phyloP scores from a whole-genome alignment of 1,140 invertebrate genomes.

The Zaprionus capensis region DNA sequence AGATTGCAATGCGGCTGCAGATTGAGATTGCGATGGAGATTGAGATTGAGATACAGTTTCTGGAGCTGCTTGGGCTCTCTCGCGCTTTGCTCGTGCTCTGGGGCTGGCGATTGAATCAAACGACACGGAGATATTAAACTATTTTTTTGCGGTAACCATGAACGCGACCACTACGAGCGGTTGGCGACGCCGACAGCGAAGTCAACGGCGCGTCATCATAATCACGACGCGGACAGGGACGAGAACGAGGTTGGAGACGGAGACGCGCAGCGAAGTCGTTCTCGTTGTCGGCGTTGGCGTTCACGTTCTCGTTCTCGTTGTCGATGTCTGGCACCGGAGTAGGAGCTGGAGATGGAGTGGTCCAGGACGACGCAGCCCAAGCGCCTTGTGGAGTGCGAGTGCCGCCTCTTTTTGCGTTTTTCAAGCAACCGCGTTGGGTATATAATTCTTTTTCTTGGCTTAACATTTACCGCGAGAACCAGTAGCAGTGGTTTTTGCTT shows the following conservation, averaged over 20 bases:
- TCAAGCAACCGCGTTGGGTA: constrained; percentile 48
- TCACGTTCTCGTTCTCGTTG: constrained; percentile 1
- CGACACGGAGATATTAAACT: constrained; percentile 84
- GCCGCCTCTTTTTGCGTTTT: constrained; percentile 51
- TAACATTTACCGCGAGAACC: constrained; percentile 84
- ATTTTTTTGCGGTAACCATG: constrained; percentile 84
- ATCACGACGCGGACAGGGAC: constrained; percentile 57
- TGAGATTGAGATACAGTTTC: background rate
- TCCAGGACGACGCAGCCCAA: constrained; percentile 18
- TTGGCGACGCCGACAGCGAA: constrained; percentile 63
- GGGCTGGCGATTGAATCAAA: constrained; percentile 83
- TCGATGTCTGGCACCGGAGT: background rate
- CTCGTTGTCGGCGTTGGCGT: background rate
- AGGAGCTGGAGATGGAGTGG: background rate
- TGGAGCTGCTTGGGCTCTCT: background rate
- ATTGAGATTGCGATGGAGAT: constrained; percentile 1
- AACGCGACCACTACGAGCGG: constrained; percentile 83
- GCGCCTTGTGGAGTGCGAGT: constrained; percentile 36
- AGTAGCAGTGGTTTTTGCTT: constrained; percentile 84
- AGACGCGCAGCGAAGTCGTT: constrained; percentile 30
- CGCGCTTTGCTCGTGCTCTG: background rate
- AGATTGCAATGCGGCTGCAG: background rate
- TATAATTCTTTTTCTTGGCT: constrained; percentile 80
- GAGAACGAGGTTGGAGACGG: constrained; percentile 11
- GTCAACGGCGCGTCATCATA: constrained; percentile 73